Conservation (phyloP, 2,113 vertebrate genomes). For the Pelvicachromis taeniatus region DNA sequence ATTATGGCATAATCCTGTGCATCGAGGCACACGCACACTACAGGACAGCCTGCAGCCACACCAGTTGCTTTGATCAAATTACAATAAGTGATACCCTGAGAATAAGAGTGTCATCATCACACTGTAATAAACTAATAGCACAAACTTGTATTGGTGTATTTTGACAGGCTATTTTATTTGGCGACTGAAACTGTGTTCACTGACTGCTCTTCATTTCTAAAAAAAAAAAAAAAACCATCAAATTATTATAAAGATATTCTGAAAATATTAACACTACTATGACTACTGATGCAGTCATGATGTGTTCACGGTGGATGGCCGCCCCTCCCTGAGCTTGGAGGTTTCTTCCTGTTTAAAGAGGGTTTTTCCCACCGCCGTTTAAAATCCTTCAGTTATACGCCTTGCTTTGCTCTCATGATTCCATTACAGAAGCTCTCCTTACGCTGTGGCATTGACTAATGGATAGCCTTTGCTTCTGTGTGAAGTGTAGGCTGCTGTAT, state of each 20-base stretch:
- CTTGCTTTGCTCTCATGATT: constrained; percentile 33
- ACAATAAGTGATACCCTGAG: neutral
- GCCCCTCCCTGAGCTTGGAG: rapidly evolving
- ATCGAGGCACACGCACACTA: neutral
- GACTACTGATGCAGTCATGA: neutral
- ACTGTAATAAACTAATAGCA: neutral
- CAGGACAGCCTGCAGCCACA: too few relatives aligned
- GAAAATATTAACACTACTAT: neutral
- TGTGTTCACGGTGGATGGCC: rapidly evolving
- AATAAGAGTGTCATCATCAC: neutral
- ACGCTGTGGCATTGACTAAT: constrained; percentile 60
- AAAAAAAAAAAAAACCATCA: too few relatives aligned
- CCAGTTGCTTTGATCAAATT: neutral
- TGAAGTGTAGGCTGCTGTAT: constrained; percentile 16
- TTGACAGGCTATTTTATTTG: neutral
- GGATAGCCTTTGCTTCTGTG: constrained; percentile 44
- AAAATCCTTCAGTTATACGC: constrained; percentile 6
- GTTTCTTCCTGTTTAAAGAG: neutral
- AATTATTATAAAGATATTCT: neutral
- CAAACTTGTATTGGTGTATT: neutral
- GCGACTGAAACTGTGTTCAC: neutral
- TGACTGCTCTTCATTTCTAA: neutral
- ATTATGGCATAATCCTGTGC: neutral
- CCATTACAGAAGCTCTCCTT: constrained; percentile 41
- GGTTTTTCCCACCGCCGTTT: neutral